Evolutionary conservation across 2,113 vertebrate genomes (phyloP).

Genomic region (Archocentrus centrarchus): DNA sequence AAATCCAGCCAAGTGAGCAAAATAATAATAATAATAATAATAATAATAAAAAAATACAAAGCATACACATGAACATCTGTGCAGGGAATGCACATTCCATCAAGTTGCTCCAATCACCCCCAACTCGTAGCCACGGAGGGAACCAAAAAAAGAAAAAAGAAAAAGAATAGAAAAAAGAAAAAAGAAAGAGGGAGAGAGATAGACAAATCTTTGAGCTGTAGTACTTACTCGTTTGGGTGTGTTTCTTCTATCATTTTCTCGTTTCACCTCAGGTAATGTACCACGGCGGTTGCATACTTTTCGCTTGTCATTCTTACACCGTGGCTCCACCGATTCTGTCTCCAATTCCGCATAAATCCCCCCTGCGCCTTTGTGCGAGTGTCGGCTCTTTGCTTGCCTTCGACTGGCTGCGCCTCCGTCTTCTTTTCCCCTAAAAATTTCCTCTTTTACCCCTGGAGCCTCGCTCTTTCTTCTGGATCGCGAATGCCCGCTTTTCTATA

Average conservation of each 20-base stretch:
- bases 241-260: conserved; percentile 91
- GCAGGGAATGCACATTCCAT: conserved; percentile 49
- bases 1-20: conserved; percentile 6
- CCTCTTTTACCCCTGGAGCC: conserved; percentile 21
- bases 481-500: conserved; percentile 16
- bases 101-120: conserved; percentile 55
- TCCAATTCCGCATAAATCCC: conserved; percentile 74
- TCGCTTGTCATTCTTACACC: conserved; percentile 85
- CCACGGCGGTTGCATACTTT: conserved; percentile 83
- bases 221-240: conserved; percentile 90
- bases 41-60: background rate
- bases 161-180: background rate
- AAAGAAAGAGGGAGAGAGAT: background rate
- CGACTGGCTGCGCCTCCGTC: conserved; percentile 39
- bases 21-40: background rate
- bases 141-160: background rate
- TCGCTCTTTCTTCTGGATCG: conserved; percentile 43
- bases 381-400: conserved; percentile 56
- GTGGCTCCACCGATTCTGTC: conserved; percentile 61
- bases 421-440: conserved; percentile 12
- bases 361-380: conserved; percentile 72
- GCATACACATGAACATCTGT: background rate
- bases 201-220: background rate
- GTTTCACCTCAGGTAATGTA: conserved; percentile 83
- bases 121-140: conserved; percentile 54